phyloP scores from a whole-genome alignment of 2,888 invertebrate species.

The Agrilus biguttatus region DNA sequence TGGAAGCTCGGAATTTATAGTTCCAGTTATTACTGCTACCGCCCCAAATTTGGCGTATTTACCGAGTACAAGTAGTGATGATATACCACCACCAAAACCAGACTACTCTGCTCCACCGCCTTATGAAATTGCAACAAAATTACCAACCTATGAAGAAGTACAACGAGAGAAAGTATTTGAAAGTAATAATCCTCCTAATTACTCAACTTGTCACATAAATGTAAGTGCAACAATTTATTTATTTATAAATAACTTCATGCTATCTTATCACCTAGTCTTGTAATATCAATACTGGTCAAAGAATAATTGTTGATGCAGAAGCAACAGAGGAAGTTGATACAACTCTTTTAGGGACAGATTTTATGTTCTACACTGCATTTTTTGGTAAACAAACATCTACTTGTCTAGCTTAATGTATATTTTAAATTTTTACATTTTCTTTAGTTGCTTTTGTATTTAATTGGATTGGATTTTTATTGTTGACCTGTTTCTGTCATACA shows the following conservation, averaged over 20 bases:
- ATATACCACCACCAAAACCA: constrained; percentile 68
- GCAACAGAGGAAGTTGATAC: constrained; percentile 63
- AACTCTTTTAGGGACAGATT: constrained; percentile 77
- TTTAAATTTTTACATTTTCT: constrained; percentile 16
- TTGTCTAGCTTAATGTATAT: not conserved
- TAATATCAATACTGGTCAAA: constrained; percentile 13
- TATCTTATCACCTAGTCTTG: constrained; percentile 3
- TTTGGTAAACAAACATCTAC: constrained; percentile 44
- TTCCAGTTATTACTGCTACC: constrained; percentile 2
- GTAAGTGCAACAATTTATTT: not conserved
- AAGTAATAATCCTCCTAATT: constrained; percentile 26
- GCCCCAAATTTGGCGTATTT: constrained; percentile 11
- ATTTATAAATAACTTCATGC: too few species aligned
- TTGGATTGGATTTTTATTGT: constrained; percentile 85
- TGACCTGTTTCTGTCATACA: constrained; percentile 89
- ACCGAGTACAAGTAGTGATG: constrained; percentile 31
- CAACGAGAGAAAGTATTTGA: constrained; percentile 74
- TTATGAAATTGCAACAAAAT: constrained; percentile 66
- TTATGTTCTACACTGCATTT: constrained; percentile 87
- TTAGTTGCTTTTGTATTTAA: constrained; percentile 88
- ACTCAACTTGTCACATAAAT: not conserved
- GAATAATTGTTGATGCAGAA: constrained; percentile 58
- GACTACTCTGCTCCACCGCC: constrained; percentile 81
- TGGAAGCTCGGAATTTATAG: not conserved
- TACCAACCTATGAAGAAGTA: constrained; percentile 86